These are phyloP conservation scores for Drusus annulatus DNA, from an alignment of 1,140 invertebrate species.

Conservation along the genomic window DNA sequence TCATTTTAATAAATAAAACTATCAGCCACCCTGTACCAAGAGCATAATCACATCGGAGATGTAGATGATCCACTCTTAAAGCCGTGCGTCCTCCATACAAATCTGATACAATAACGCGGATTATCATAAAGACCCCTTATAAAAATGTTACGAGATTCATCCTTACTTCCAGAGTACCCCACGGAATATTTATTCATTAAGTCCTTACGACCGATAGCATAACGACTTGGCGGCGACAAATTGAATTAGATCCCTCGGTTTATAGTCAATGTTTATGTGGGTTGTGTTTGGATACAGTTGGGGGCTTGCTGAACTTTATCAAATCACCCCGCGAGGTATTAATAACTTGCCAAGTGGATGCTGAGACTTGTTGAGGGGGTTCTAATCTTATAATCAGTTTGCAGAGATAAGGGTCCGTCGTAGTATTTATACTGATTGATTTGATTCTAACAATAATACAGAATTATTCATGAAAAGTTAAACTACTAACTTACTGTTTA, in stretches of 20 bases:
- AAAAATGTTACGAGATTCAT: conserved; percentile 18
- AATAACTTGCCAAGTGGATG: conserved; percentile 28
- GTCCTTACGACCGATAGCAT: conserved; percentile 20
- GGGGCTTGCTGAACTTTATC: conserved; percentile 33
- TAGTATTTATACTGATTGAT: too few species aligned
- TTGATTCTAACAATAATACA: too few species aligned
- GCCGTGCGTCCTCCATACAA: too few species aligned
- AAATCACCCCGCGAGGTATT: conserved; percentile 26
- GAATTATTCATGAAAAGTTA: too few species aligned
- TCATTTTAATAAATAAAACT: too few species aligned
- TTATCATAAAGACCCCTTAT: conserved; percentile 29
- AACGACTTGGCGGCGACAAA: conserved; percentile 47
- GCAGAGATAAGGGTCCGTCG: not conserved
- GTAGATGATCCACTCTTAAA: too few species aligned
- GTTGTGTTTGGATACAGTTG: conserved; percentile 2
- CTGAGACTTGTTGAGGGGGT: not conserved
- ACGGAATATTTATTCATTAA: conserved; percentile 54
- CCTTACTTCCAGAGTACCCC: conserved; percentile 21
- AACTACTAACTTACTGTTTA: too few species aligned
- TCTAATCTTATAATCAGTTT: not conserved
- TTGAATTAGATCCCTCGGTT: conserved; percentile 50
- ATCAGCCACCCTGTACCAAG: too few species aligned
- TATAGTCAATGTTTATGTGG: too few species aligned
- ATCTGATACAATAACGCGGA: not conserved
- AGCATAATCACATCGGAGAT: too few species aligned